Percentiles rank a stretch among this genome's conserved stretches.
phyloP scores from a whole-genome alignment of 1,140 invertebrate genomes.

The Drosophila eugracilis region DNA sequence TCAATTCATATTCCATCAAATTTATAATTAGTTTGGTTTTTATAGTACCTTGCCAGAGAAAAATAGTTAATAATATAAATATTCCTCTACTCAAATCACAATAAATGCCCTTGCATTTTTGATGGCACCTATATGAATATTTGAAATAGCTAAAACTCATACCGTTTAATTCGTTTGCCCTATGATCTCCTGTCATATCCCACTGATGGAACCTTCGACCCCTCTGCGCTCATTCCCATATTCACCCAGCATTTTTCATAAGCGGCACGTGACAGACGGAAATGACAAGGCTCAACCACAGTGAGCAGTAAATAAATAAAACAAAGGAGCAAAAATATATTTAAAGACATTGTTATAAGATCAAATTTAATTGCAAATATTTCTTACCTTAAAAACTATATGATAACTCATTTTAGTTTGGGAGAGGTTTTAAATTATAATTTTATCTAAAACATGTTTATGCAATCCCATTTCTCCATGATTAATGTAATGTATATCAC shows the following conservation, averaged over 20 bases:
- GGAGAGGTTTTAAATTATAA: too few relatives aligned
- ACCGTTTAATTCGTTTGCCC: slow-evolving; percentile 22
- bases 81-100: too few relatives aligned
- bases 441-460: too few relatives aligned
- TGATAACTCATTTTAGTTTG: too few relatives aligned
- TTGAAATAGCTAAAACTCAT: neutral
- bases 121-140: slow-evolving; percentile 8
- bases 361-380: too few relatives aligned
- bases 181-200: slow-evolving; percentile 4
- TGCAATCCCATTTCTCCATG: too few relatives aligned
- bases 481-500: too few relatives aligned
- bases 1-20: too few relatives aligned
- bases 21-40: neutral
- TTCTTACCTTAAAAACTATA: too few relatives aligned
- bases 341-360: neutral
- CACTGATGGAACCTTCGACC: neutral
- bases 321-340: neutral
- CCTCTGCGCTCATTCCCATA: neutral
- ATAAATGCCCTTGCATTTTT: neutral
- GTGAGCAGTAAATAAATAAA: slow-evolving; percentile 13
- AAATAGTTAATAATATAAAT: neutral
- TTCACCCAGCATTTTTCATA: slow-evolving; percentile 21
- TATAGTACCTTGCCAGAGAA: neutral
- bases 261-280: slow-evolving; percentile 38
- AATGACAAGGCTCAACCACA: slow-evolving; percentile 31